These are phyloP conservation scores for Ia io DNA, from an alignment of 2,113 vertebrate species.

Conservation along the genomic window DNA sequence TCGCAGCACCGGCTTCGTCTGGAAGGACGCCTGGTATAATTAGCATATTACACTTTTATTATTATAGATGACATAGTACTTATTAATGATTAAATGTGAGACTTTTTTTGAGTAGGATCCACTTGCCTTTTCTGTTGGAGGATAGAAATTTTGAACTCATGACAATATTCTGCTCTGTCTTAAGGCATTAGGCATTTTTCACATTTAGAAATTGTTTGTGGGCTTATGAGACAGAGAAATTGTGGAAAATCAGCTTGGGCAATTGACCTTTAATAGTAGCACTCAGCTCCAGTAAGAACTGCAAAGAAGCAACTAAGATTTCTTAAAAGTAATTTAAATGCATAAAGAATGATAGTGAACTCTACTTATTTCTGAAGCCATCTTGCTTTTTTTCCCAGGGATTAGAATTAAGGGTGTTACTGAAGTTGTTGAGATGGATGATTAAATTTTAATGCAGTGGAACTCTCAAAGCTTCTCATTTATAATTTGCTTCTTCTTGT, in stretches of 20 bases:
- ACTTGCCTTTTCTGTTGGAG: not conserved
- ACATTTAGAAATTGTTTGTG: not conserved
- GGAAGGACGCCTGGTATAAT: no score
- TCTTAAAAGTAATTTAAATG: slow-evolving; percentile 37
- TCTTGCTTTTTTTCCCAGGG: not conserved
- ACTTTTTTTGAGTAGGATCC: not conserved
- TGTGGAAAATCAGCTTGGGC: slow-evolving; percentile 20
- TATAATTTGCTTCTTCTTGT: not conserved
- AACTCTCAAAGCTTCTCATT: not conserved
- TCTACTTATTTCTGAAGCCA: not conserved
- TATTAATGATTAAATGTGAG: slow-evolving; percentile 26
- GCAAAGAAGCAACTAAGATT: not conserved
- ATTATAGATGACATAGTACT: not conserved
- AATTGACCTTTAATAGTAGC: slow-evolving; percentile 26
- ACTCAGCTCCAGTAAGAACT: not conserved
- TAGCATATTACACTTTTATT: no score
- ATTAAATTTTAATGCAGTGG: not conserved
- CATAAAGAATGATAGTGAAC: not conserved
- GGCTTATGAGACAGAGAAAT: not conserved
- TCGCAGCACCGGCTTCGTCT: no score
- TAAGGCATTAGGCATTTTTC: slow-evolving; percentile 8
- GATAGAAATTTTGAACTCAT: slow-evolving; percentile 1
- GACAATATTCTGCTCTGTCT: not conserved
- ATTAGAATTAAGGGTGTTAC: not conserved
- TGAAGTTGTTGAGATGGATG: not conserved